Base-by-base conservation (phyloP, 2,113 vertebrate genomes). In the Orientallactaga bullata region DNA sequence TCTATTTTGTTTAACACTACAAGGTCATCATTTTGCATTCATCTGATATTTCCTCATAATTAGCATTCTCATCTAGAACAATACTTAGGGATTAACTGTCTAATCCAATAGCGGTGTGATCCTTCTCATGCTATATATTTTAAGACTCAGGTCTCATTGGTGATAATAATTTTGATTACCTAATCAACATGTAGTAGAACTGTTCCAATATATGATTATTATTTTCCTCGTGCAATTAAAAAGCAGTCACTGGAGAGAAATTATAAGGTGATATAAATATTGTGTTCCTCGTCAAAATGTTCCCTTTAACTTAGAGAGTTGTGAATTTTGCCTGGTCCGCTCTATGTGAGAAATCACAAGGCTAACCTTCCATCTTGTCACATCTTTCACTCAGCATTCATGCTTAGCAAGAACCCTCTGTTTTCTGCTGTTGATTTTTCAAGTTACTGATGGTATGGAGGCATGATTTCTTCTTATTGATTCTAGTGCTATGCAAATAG, bases 171-270 rank as follows among this genome's bases (percentile, higher is more conserved):
- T 84, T 35, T 88, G 35, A 84, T 79, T 37, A 78, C 30, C 28
- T 65, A 18, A 24, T 60, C 66, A 72, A 92, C 32, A 42, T 42
- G 23, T 51, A 39, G 8, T 77, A 32, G 74, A 51, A 83, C 88
- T 65, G 65, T 15, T n/a, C 32, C 16, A 66, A n/a, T 58, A 60
- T 7, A 37, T 39, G 71, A 85, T 90, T 74, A 37, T 20, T 68
- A 61, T 30, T 86, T 77, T 55, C 32, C 61, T 21, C 24, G 83
- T 84, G 55, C 26, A 83, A 23, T 16, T 78, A 94, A 88, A 88
- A 58, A 58, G n/a, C 39, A 83, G 32, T n/a, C 51, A 78, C 2
- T n/a, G n/a, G 28, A 61, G 30, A 63, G 39, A 58, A 5, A n/a
- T n/a, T 28, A 30, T n/a, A 63, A 78, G 18, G n/a, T 16, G 28